Conservation (phyloP, 30 jellyfish, hydroid and myxozoan genomes). For the Cassiopea xamachana region DNA sequence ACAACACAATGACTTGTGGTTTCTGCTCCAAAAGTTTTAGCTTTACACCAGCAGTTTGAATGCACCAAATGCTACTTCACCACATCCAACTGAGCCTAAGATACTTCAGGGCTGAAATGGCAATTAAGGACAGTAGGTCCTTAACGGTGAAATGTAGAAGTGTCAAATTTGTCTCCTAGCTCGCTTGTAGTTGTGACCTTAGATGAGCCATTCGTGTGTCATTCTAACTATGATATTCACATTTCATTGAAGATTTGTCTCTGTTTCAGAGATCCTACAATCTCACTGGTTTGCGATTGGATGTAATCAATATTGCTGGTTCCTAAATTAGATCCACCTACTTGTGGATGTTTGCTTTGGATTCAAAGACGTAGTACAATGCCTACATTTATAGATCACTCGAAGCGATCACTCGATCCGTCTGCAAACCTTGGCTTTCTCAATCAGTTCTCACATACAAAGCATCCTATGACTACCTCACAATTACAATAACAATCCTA, state of each 20-base stretch:
- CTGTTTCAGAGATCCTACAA: neutral
- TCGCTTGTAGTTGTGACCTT: too few relatives aligned
- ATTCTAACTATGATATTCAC: neutral
- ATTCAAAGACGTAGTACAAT: neutral
- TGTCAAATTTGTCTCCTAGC: too few relatives aligned
- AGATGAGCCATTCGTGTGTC: too few relatives aligned
- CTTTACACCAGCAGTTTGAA: too few relatives aligned
- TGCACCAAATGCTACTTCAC: too few relatives aligned
- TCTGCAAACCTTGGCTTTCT: neutral
- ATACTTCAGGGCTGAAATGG: too few relatives aligned
- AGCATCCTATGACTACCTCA: neutral
- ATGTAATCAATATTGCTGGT: neutral
- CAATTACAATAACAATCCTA: too few relatives aligned
- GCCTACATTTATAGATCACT: neutral
- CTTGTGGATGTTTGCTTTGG: neutral
- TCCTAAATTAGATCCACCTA: neutral
- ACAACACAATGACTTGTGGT: too few relatives aligned
- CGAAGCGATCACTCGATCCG: neutral
- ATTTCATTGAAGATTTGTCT: neutral
- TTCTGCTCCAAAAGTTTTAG: too few relatives aligned
- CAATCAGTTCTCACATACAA: neutral
- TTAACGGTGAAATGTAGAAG: too few relatives aligned
- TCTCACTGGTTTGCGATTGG: neutral
- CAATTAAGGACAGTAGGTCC: too few relatives aligned
- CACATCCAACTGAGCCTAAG: too few relatives aligned